These are phyloP conservation scores for Ginglymostoma cirratum DNA, from an alignment of 2,113 vertebrate species.

Conservation along the genomic window DNA sequence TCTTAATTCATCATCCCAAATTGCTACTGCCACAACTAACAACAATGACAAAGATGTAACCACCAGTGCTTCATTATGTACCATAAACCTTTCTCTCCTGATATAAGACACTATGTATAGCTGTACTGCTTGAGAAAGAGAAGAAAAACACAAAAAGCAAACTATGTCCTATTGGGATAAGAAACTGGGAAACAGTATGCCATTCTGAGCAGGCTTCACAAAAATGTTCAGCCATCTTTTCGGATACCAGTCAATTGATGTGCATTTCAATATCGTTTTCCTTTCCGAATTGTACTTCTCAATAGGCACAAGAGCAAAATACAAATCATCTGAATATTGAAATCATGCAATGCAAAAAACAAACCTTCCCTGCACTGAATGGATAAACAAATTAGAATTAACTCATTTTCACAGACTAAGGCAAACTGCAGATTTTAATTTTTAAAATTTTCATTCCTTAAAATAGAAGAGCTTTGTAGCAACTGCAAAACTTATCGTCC, in stretches of 20 bases:
- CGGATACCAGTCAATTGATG: neutral
- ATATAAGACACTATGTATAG: neutral
- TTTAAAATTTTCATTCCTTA: neutral
- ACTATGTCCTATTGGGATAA: neutral
- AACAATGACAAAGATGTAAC: neutral
- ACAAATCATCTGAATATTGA: neutral
- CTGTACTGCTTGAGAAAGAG: neutral
- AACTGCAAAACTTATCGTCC: neutral
- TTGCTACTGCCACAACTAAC: neutral
- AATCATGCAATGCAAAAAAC: neutral
- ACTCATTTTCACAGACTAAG: neutral
- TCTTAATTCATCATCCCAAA: conserved; percentile 1
- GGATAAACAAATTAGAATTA: neutral
- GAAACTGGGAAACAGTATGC: neutral
- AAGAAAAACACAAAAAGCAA: neutral
- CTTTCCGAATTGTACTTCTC: neutral
- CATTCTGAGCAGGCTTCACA: neutral
- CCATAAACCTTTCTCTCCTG: neutral
- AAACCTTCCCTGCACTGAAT: neutral
- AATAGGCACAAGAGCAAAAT: neutral
- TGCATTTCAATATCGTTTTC: neutral
- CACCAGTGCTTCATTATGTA: neutral
- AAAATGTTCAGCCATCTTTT: neutral
- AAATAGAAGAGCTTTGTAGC: neutral
- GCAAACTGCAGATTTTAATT: neutral